Percentiles rank a stretch among this genome's conserved stretches.
Evolutionary conservation across 2,888 invertebrate species (phyloP).

Genomic region (Philereme transversata): DNA sequence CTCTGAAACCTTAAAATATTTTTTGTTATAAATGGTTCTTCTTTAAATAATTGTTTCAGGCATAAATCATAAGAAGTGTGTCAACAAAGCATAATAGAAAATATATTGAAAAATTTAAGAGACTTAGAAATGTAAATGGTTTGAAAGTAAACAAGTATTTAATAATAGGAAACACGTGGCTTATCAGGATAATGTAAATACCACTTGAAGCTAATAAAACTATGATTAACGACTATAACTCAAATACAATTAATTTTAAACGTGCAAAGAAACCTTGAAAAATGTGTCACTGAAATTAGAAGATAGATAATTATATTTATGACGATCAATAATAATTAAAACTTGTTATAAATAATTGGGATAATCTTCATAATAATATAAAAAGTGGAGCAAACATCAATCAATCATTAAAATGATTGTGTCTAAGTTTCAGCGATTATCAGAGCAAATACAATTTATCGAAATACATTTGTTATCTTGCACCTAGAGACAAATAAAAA

Average conservation of each 20-base stretch:
- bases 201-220: conserved; percentile 26
- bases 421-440: no score
- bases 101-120: conserved; percentile 1
- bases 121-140: neutral
- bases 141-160: conserved; percentile 7
- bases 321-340: no score
- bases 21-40: no score
- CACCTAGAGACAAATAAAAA: no score
- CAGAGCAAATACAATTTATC: no score
- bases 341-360: no score
- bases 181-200: conserved; percentile 18
- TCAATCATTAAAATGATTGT: no score
- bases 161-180: conserved; percentile 29
- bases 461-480: no score
- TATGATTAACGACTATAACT: conserved; percentile 17
- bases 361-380: no score
- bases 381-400: no score
- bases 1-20: neutral
- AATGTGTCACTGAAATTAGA: conserved; percentile 5
- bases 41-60: neutral
- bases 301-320: neutral
- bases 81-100: neutral
- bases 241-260: conserved; percentile 25
- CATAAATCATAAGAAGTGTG: neutral
- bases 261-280: conserved; percentile 29